Evolutionary conservation across 2,797 vertebrate genomes (phyloP).

Genomic region (Phylloscopus collybita): DNA sequence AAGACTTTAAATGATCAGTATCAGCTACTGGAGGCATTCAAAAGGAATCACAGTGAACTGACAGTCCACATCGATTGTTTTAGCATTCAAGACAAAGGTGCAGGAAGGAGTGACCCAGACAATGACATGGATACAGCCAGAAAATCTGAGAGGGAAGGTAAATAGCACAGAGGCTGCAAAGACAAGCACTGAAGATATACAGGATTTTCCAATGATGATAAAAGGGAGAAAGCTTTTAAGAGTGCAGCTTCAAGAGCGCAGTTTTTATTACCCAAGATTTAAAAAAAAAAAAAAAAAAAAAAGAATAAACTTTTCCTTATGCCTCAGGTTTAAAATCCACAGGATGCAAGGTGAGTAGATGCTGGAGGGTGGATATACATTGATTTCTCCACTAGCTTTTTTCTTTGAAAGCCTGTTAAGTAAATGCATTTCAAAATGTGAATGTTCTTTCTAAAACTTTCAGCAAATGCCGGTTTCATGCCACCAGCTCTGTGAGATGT

Average conservation of each 20-base stretch:
- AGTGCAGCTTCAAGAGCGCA: background rate
- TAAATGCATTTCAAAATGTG: background rate
- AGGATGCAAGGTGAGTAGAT: background rate
- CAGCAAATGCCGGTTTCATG: background rate
- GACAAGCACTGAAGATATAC: background rate
- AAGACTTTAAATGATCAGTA: background rate
- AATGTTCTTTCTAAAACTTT: background rate
- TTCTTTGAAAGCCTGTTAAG: conserved; percentile 33
- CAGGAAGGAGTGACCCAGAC: background rate
- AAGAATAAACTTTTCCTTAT: background rate
- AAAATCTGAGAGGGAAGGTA: background rate
- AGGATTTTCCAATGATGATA: conserved; percentile 1
- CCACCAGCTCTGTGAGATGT: background rate
- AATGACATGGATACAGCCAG: background rate
- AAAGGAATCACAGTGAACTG: background rate
- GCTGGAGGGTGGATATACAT: background rate
- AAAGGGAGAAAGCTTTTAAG: conserved; percentile 8
- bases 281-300: background rate
- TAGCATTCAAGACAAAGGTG: background rate
- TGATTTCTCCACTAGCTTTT: conserved; percentile 19
- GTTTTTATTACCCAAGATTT: background rate
- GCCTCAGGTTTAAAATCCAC: background rate
- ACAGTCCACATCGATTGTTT: background rate
- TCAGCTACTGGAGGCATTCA: background rate
- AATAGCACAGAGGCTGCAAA: background rate